Conservation (phyloP, 2,113 vertebrate genomes). For the Typhlomys cinereus region DNA sequence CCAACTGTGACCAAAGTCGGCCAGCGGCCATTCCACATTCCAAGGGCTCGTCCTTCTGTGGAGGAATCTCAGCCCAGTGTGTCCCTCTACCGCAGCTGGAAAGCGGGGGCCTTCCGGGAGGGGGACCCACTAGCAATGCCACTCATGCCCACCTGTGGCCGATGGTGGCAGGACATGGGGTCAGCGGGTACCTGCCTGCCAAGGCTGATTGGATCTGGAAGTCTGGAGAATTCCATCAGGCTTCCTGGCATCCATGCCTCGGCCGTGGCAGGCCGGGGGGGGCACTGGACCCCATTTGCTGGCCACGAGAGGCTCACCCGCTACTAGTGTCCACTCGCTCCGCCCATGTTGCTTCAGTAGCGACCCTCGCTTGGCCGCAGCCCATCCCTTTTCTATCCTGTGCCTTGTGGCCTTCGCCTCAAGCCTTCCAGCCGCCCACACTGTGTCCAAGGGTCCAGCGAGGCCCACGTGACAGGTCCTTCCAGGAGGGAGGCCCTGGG, state of each 20-base stretch:
- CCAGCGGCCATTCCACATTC: neutral
- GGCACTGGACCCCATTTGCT: neutral
- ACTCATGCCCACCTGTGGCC: neutral
- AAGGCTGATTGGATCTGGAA: neutral
- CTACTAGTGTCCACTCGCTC: neutral
- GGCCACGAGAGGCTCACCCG: neutral
- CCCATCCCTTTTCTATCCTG: neutral
- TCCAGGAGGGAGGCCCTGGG: neutral
- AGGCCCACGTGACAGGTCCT: accelerated
- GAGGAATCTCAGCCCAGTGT: accelerated
- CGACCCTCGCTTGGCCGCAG: neutral
- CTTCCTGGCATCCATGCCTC: accelerated
- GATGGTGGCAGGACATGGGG: too few species aligned
- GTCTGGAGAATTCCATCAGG: neutral
- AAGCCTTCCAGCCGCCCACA: neutral
- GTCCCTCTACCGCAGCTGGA: accelerated
- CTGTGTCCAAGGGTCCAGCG: neutral
- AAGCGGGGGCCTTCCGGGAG: accelerated
- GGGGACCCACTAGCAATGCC: neutral
- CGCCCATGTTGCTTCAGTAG: accelerated
- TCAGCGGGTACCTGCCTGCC: neutral
- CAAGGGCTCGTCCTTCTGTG: neutral
- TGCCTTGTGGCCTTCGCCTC: neutral
- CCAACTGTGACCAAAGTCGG: neutral
- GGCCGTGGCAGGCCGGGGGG: neutral